These are phyloP conservation scores for Scalopus aquaticus DNA, from an alignment of 2,113 vertebrate species.

Conservation along the genomic window DNA sequence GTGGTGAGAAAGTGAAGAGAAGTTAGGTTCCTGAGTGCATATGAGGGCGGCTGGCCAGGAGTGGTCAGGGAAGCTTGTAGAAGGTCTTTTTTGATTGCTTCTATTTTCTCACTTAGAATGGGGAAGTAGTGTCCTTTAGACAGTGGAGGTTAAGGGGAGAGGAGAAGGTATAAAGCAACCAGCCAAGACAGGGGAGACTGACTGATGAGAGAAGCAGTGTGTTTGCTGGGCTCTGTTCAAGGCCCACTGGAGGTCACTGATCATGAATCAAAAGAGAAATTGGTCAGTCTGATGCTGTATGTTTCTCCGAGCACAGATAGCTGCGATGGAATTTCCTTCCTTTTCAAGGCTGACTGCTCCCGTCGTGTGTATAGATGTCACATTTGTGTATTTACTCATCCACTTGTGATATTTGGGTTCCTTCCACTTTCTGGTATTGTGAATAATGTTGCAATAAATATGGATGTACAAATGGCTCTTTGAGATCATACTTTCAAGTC, in stretches of 20 bases:
- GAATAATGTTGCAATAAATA: background rate
- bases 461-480: background rate
- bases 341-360: too few species aligned
- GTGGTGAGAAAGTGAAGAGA: too few species aligned
- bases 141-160: background rate
- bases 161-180: background rate
- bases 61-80: too few species aligned
- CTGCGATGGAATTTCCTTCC: too few species aligned
- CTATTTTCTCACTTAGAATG: background rate
- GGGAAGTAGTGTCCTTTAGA: too few species aligned
- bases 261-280: background rate
- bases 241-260: background rate
- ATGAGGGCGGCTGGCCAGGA: background rate
- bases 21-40: background rate
- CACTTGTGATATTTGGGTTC: background rate
- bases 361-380: too few species aligned
- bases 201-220: background rate
- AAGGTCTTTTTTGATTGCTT: background rate
- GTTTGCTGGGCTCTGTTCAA: background rate
- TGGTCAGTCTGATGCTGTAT: background rate
- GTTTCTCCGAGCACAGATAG: background rate
- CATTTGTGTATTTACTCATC: background rate
- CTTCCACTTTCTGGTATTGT: background rate
- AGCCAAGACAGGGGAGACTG: background rate
- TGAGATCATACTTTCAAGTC: background rate